Percentiles rank a stretch among this genome's conserved stretches.
Conservation (phyloP, 2,113 vertebrate genomes). For the Amphiprion percula region DNA sequence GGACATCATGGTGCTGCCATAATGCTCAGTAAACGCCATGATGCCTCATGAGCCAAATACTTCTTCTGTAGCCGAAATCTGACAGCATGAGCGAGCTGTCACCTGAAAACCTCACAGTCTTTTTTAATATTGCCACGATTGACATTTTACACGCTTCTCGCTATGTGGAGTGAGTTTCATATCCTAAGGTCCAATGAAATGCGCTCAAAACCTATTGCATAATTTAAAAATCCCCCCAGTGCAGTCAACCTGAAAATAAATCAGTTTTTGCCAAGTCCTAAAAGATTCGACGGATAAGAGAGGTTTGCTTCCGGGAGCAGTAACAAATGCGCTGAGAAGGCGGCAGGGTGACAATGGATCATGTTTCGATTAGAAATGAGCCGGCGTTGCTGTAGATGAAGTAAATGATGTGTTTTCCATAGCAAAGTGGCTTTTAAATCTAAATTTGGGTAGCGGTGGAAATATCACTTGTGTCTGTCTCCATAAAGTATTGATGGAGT, state of each 20-base stretch:
- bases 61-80: slow-evolving; percentile 14
- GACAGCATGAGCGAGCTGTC: slow-evolving; percentile 29
- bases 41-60: slow-evolving; percentile 9
- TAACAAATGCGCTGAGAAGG: slow-evolving; percentile 44
- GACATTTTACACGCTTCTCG: slow-evolving; percentile 29
- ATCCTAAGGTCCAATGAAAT: slow-evolving; percentile 25
- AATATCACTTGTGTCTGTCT: slow-evolving; percentile 74
- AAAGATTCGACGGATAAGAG: slow-evolving; percentile 48
- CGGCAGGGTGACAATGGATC: slow-evolving; percentile 51
- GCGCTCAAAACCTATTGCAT: slow-evolving; percentile 30
- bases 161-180: slow-evolving; percentile 16
- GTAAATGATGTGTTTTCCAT: slow-evolving; percentile 69
- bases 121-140: slow-evolving; percentile 30
- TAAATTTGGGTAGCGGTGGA: slow-evolving; percentile 63
- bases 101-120: slow-evolving; percentile 21
- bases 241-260: slow-evolving; percentile 52
- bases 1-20: slow-evolving; percentile 7
- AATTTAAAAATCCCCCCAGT: slow-evolving; percentile 36
- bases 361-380: slow-evolving; percentile 58
- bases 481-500: slow-evolving; percentile 74
- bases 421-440: slow-evolving; percentile 65
- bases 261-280: slow-evolving; percentile 48
- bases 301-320: slow-evolving; percentile 24
- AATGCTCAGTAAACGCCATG: slow-evolving; percentile 39
- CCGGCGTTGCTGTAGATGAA: slow-evolving; percentile 40